These are phyloP conservation scores for Carassius gibelio DNA, from an alignment of 2,113 vertebrate species.

Conservation along the genomic window DNA sequence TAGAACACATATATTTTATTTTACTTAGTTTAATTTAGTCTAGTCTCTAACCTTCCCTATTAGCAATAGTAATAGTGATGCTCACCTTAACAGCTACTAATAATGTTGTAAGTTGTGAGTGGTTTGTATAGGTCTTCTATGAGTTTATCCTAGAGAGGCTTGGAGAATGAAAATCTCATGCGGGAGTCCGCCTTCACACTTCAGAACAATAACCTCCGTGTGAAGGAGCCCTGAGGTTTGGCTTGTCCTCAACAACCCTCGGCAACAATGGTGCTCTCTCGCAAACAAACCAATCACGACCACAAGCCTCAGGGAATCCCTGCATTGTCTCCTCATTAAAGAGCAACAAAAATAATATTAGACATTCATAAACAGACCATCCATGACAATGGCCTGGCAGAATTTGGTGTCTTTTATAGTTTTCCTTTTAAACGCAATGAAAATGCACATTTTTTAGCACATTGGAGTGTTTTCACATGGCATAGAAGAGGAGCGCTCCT, in stretches of 20 bases:
- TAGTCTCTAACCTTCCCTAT: background rate
- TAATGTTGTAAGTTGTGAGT: background rate
- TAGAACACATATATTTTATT: background rate
- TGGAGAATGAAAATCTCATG: slow-evolving; percentile 32
- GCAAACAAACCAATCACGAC: slow-evolving; percentile 68
- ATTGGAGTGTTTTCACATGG: slow-evolving; percentile 2
- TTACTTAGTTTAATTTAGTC: background rate
- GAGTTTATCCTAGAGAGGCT: slow-evolving; percentile 45
- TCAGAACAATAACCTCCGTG: slow-evolving; percentile 67
- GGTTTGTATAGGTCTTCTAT: slow-evolving; percentile 48
- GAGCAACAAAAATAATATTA: slow-evolving; percentile 19
- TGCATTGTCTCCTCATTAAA: slow-evolving; percentile 20
- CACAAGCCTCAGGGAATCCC: slow-evolving; percentile 45
- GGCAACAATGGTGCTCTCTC: slow-evolving; percentile 70
- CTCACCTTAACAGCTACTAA: background rate
- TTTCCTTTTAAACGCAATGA: slow-evolving; percentile 2
- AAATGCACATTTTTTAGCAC: slow-evolving; percentile 12
- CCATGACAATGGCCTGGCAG: slow-evolving; percentile 6
- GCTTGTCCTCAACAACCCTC: slow-evolving; percentile 57
- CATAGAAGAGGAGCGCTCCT: slow-evolving; percentile 31
- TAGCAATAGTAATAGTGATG: background rate
- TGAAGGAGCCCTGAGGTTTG: slow-evolving; percentile 61
- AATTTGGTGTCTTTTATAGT: background rate
- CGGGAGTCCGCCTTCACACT: slow-evolving; percentile 52
- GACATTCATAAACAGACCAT: slow-evolving; percentile 24